A percentile compares a stretch with the other conserved stretches of the same genome.
These are phyloP conservation scores for Scatophagus argus DNA, from an alignment of 2,113 vertebrate genomes.

Conservation along the genomic window DNA sequence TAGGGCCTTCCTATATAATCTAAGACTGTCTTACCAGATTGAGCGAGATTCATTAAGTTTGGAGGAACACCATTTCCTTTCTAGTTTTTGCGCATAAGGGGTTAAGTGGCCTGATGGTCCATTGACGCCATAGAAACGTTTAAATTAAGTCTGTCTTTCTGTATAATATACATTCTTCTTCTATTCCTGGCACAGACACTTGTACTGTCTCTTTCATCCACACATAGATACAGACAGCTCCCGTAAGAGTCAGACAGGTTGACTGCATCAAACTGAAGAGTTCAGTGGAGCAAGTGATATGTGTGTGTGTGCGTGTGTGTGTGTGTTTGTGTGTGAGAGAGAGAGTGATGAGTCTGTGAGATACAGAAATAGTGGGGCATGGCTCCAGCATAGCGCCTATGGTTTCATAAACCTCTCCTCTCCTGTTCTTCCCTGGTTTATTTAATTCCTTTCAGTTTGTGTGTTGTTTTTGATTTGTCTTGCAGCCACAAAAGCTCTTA, in stretches of 20 bases:
- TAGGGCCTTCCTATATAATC: no score
- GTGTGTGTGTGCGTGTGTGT: slow-evolving; percentile 16
- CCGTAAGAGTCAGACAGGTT: slow-evolving; percentile 50
- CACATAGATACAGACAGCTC: slow-evolving; percentile 17
- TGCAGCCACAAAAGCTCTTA: slow-evolving; percentile 71
- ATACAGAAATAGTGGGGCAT: no score
- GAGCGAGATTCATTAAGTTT: no score
- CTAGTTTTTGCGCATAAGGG: no score
- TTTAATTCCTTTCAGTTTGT: slow-evolving; percentile 56
- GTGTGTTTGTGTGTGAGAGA: slow-evolving; percentile 1
- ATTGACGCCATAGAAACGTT: neutral
- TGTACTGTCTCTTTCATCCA: neutral
- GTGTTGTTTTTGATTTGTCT: slow-evolving; percentile 66
- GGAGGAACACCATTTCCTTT: no score
- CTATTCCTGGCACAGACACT: neutral
- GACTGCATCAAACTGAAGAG: slow-evolving; percentile 64
- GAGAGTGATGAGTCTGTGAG: no score
- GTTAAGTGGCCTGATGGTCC: no score
- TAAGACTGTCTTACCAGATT: no score
- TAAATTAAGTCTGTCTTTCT: neutral
- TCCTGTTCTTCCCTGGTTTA: slow-evolving; percentile 31
- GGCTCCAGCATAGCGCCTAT: neutral
- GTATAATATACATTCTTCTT: neutral
- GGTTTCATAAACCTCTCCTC: slow-evolving; percentile 14
- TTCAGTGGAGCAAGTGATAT: slow-evolving; percentile 67